These are phyloP conservation scores for Benthosema pterotum DNA, from an alignment of 2,797 vertebrate genomes.

Conservation along the genomic window DNA sequence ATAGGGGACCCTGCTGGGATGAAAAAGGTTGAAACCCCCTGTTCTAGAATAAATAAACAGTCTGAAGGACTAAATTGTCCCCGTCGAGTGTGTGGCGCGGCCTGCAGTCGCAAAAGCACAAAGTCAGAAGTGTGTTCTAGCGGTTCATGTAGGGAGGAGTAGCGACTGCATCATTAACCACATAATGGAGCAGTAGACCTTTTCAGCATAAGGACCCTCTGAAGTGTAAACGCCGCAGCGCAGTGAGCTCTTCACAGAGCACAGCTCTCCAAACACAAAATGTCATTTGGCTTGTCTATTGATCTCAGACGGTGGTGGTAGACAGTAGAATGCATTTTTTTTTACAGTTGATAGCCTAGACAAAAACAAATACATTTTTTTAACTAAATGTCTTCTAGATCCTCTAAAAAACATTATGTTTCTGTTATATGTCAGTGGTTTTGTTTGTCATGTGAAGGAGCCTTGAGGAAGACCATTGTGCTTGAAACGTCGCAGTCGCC, in stretches of 20 bases:
- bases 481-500: no score
- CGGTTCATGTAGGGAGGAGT: no score
- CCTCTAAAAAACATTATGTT: no score
- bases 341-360: conserved; percentile 14
- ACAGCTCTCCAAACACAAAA: neutral
- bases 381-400: no score
- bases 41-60: neutral
- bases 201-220: conserved; percentile 8
- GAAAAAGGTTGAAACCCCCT: no score
- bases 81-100: no score
- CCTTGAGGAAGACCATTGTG: no score
- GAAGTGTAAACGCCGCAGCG: conserved; percentile 30
- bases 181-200: neutral
- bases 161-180: conserved; percentile 2
- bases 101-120: no score
- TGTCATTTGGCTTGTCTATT: conserved; percentile 8
- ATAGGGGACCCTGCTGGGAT: no score
- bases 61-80: neutral
- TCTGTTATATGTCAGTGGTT: no score
- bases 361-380: conserved; percentile 10
- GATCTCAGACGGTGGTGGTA: neutral
- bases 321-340: conserved; percentile 16
- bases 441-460: no score
- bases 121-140: no score
- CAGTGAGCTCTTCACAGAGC: neutral